Conservation (phyloP, 2,113 vertebrate genomes). For the Cryptomyrus ogoouensis region DNA sequence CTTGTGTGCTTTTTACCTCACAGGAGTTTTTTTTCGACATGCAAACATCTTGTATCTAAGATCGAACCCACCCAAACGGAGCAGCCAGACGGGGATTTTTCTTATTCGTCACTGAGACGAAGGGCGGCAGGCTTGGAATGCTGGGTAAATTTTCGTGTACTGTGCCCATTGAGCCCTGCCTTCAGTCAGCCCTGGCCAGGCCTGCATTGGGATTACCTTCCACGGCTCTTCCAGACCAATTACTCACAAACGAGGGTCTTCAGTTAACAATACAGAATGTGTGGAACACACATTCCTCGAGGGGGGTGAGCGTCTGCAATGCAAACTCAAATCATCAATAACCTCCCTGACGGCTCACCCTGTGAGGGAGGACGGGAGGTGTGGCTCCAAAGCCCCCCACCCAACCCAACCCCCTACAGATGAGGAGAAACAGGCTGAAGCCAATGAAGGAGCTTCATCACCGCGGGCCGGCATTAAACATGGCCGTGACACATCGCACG, state of each 20-base stretch:
- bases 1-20: background rate
- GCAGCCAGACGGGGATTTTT: background rate
- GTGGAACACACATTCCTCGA: background rate
- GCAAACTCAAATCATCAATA: background rate
- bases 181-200: background rate
- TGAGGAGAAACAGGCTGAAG: background rate
- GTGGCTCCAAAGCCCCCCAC: background rate
- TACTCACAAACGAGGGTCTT: background rate
- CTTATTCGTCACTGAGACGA: background rate
- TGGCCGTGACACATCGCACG: background rate
- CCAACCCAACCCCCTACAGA: background rate
- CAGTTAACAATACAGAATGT: background rate
- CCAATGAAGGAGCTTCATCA: background rate
- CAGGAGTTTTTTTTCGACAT: background rate
- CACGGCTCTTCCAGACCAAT: background rate
- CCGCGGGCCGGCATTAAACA: background rate
- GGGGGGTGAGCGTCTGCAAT: background rate
- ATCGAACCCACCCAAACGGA: background rate
- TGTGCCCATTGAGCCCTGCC: background rate
- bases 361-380: background rate
- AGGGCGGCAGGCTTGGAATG: background rate
- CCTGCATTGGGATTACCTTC: background rate
- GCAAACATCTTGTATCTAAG: background rate
- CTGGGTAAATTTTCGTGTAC: background rate
- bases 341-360: background rate